A percentile compares a stretch with the other conserved stretches of the same genome.
Conservation (phyloP, 2,888 invertebrate genomes). For the Habrosyne pyritoides region DNA sequence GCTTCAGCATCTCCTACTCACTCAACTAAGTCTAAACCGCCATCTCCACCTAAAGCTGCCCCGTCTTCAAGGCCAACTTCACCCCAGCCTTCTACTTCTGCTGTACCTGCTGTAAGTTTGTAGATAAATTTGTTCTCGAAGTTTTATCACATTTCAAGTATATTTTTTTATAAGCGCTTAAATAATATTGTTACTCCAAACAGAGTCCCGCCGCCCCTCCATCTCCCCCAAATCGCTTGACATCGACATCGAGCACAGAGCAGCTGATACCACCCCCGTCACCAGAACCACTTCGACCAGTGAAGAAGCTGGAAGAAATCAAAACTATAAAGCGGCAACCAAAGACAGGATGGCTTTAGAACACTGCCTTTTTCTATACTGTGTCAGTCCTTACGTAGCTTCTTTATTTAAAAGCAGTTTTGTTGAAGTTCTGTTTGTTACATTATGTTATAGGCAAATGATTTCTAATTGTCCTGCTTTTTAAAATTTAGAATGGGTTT, state of each 20-base stretch:
- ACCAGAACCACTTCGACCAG: conserved; percentile 65
- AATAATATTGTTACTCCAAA: conserved; percentile 6
- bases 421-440: conserved; percentile 7
- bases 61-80: conserved; percentile 34
- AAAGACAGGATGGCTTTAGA: conserved; percentile 85
- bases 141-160: no score
- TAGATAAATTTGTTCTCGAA: no score
- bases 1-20: conserved; percentile 15
- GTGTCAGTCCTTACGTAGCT: not conserved
- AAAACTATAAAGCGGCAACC: conserved; percentile 82
- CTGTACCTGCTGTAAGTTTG: conserved; percentile 20
- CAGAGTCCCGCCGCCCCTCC: conserved; percentile 41
- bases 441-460: no score
- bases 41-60: conserved; percentile 37
- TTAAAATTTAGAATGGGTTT: no score
- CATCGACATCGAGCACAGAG: conserved; percentile 78
- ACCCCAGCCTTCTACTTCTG: conserved; percentile 47
- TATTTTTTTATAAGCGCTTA: no score
- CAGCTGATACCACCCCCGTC: conserved; percentile 74
- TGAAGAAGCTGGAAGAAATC: conserved; percentile 78
- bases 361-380: not conserved
- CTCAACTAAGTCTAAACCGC: conserved; percentile 33
- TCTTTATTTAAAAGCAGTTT: conserved; percentile 6
- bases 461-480: no score
- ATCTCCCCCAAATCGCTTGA: conserved; percentile 54